These are phyloP conservation scores for Lichenostomus cassidix DNA, from an alignment of 2,113 vertebrate genomes.

Conservation along the genomic window DNA sequence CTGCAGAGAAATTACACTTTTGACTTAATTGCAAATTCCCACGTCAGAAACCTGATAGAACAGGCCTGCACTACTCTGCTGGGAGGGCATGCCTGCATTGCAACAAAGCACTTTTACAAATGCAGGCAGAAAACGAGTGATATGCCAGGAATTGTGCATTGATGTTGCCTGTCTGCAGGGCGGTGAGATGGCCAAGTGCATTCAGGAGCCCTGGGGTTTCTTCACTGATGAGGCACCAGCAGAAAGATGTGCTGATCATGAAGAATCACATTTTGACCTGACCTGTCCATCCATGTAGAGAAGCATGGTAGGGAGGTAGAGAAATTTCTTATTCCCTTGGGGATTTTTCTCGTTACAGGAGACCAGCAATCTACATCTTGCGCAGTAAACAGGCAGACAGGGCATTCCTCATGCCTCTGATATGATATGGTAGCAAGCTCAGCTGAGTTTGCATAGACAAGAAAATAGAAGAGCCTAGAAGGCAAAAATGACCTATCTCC, in stretches of 20 bases:
- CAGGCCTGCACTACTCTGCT: neutral
- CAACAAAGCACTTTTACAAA: neutral
- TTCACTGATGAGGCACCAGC: neutral
- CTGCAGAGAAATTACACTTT: neutral
- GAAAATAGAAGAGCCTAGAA: neutral
- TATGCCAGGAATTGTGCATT: fast-evolving
- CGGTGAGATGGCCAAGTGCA: fast-evolving
- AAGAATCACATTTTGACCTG: neutral
- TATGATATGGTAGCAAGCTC: neutral
- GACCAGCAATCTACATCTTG: neutral
- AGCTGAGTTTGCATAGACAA: neutral
- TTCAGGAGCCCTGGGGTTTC: neutral
- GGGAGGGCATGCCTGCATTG: neutral
- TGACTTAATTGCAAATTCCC: slow-evolving; percentile 6
- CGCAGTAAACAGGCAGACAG: neutral
- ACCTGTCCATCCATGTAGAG: neutral
- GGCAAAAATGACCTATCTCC: slow-evolving; percentile 7
- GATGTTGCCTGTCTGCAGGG: neutral
- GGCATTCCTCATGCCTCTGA: neutral
- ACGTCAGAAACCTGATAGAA: neutral
- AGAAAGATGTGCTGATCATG: neutral
- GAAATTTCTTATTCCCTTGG: neutral
- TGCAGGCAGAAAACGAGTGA: neutral
- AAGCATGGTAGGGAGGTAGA: neutral
- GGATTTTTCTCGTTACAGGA: neutral